These are phyloP conservation scores for Poecilobothrus nobilitatus DNA, from an alignment of 2,888 invertebrate genomes.

Conservation along the genomic window DNA sequence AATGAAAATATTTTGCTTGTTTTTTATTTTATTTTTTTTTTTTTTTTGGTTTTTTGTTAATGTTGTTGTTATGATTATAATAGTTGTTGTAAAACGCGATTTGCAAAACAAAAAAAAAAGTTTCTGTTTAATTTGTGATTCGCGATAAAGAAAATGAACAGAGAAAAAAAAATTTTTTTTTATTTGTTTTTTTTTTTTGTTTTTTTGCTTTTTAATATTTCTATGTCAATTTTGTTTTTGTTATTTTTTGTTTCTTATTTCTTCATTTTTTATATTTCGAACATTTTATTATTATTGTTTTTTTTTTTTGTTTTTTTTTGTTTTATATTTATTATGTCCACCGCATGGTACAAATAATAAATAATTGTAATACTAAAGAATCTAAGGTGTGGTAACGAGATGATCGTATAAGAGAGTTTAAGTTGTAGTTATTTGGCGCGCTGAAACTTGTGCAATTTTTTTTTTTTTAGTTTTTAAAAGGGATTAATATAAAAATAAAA, in stretches of 20 bases:
- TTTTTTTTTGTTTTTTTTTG: background rate
- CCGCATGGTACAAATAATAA: background rate
- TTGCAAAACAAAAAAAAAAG: too few species aligned
- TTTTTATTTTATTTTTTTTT: too few species aligned
- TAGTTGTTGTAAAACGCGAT: background rate
- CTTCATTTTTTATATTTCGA: too few species aligned
- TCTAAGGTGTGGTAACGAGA: conserved; percentile 1
- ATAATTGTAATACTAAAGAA: background rate
- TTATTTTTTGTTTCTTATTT: background rate
- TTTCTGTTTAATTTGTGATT: background rate
- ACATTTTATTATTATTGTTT: background rate
- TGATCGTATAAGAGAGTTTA: background rate
- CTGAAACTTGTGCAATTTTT: background rate
- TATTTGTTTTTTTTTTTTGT: too few species aligned
- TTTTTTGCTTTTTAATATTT: too few species aligned
- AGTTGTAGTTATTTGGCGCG: background rate
- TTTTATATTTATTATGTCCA: background rate
- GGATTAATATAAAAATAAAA: background rate
- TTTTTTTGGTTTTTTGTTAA: too few species aligned
- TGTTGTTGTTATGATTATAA: too few species aligned
- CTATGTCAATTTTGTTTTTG: background rate
- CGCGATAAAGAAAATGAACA: background rate
- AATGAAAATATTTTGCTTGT: background rate
- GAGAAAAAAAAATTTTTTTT: background rate
- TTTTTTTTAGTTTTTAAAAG: background rate